Conservation (phyloP, 2,113 vertebrate species). For the Opisthocomus hoazin region DNA sequence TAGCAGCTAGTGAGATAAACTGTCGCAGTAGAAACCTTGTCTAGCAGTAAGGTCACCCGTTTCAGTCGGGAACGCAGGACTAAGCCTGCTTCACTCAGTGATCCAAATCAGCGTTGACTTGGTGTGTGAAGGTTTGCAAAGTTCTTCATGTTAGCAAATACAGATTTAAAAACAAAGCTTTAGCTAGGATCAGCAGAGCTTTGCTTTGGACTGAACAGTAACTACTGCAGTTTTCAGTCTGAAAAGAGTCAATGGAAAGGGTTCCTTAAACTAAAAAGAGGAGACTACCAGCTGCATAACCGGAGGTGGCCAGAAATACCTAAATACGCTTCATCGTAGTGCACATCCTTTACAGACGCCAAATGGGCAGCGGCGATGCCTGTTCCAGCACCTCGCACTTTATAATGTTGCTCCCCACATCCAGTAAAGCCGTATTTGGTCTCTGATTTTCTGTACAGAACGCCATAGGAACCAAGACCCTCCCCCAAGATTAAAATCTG, state of each 20-base stretch:
- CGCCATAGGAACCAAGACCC: neutral
- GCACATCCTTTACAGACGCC: neutral
- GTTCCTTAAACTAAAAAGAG: neutral
- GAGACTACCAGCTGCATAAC: neutral
- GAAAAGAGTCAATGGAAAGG: neutral
- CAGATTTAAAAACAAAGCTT: neutral
- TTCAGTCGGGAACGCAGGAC: neutral
- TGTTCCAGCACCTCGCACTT: neutral
- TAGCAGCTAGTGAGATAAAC: neutral
- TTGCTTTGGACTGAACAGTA: neutral
- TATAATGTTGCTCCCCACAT: neutral
- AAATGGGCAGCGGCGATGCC: rapidly evolving
- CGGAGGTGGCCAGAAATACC: neutral
- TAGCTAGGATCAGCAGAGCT: neutral
- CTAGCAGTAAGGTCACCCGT: neutral
- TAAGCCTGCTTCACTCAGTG: neutral
- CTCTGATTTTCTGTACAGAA: neutral
- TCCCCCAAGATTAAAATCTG: neutral
- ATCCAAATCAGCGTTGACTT: neutral
- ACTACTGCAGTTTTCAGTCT: neutral
- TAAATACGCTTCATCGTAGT: too few relatives aligned
- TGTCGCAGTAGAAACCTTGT: neutral
- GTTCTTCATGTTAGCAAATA: neutral
- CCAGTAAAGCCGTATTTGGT: neutral
- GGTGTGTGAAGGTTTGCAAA: neutral